Conservation (phyloP, 2,113 vertebrate species). For the Brienomyrus longianalis region DNA sequence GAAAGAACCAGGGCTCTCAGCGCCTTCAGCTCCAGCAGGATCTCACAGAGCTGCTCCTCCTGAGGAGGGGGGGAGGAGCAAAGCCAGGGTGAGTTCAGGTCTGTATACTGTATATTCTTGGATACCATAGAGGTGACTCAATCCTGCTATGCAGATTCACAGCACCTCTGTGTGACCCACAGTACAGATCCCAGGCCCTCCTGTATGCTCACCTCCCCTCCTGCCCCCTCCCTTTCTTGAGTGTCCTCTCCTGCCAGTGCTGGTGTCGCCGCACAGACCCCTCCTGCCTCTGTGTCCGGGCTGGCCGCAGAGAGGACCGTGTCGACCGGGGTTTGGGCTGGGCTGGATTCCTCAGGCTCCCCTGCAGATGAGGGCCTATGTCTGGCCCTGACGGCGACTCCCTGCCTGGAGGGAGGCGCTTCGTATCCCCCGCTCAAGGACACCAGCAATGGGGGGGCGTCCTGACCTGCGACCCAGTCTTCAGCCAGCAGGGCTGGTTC, state of each 20-base stretch:
- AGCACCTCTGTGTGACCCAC: not conserved
- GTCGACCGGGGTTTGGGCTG: conserved; percentile 24
- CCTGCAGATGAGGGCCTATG: conserved; percentile 47
- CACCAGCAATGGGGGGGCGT: conserved; percentile 52
- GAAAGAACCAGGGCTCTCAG: conserved; percentile 69
- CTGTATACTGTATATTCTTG: not conserved
- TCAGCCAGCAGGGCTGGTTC: conserved; percentile 65
- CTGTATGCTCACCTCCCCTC: conserved; percentile 49
- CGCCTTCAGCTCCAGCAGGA: conserved; percentile 70
- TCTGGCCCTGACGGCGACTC: conserved; percentile 49
- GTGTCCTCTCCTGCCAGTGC: conserved; percentile 30
- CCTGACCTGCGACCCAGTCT: conserved; percentile 67
- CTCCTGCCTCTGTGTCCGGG: conserved; percentile 44
- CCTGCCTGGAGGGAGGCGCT: conserved; percentile 55
- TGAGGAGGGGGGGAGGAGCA: conserved; percentile 33
- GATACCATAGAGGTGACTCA: not conserved
- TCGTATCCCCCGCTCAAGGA: conserved; percentile 61
- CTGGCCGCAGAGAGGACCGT: conserved; percentile 12
- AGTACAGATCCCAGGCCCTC: not conserved
- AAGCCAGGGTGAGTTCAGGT: not conserved
- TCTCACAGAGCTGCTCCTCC: conserved; percentile 67
- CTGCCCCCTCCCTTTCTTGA: conserved; percentile 44
- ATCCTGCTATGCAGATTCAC: not conserved
- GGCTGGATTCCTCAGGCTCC: conserved; percentile 27
- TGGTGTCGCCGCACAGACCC: conserved; percentile 23